Conservation (phyloP, 2,888 invertebrate species). For the Drosophila merina region DNA sequence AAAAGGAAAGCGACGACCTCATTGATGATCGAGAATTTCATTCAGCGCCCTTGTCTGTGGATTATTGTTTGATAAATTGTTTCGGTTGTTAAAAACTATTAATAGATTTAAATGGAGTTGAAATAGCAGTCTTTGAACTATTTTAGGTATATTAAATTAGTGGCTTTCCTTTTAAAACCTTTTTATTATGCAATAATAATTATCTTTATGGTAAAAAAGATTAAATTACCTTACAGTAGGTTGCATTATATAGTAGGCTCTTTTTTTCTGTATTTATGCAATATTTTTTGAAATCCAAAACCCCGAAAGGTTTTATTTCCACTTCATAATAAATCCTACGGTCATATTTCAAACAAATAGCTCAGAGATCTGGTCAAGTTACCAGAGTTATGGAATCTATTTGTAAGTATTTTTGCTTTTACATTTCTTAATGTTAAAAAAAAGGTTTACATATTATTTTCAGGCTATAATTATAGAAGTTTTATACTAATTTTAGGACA, state of each 20-base stretch:
- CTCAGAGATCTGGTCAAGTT: neutral
- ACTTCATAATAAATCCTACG: neutral
- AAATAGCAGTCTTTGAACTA: too few relatives aligned
- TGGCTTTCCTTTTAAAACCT: too few relatives aligned
- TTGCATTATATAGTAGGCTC: neutral
- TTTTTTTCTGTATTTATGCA: neutral
- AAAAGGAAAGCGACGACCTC: slow-evolving; percentile 34
- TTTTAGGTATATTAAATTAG: too few relatives aligned
- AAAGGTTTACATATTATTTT: too few relatives aligned
- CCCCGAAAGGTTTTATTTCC: neutral
- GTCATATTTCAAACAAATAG: slow-evolving; percentile 2
- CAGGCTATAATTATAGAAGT: too few relatives aligned
- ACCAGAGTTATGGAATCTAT: neutral
- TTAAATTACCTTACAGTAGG: neutral
- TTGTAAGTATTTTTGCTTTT: neutral
- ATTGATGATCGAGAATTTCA: slow-evolving; percentile 1
- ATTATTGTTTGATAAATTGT: neutral
- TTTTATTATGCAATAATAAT: neutral
- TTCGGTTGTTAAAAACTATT: neutral
- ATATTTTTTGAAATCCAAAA: neutral
- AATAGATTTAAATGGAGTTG: too few relatives aligned
- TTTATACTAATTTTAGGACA: too few relatives aligned
- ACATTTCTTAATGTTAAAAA: neutral
- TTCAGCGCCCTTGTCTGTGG: neutral
- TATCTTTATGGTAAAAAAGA: neutral